phyloP scores from a whole-genome alignment of 2,113 vertebrate genomes.

The Lophius piscatorius region DNA sequence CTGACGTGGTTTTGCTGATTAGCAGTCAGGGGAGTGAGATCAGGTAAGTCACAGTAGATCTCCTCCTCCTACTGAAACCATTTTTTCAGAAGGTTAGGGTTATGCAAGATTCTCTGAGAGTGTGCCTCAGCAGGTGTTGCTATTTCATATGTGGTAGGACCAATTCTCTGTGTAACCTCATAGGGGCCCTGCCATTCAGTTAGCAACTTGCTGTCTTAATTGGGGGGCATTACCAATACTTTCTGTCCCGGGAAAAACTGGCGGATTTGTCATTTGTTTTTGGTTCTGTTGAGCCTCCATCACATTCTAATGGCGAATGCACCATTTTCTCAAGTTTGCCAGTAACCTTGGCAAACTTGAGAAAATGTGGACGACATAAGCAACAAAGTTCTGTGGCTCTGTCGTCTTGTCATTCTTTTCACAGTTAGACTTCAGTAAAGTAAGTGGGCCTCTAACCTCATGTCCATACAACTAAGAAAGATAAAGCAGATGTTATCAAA shows the following conservation, averaged over 20 bases:
- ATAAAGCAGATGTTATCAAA: too few species aligned
- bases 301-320: background rate
- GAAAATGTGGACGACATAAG: slow-evolving; percentile 3
- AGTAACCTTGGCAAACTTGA: slow-evolving; percentile 2
- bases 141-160: background rate
- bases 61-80: background rate
- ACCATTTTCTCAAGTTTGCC: background rate
- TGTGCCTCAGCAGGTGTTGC: background rate
- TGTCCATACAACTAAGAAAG: background rate
- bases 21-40: background rate
- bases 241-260: background rate
- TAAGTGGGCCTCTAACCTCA: background rate
- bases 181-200: background rate
- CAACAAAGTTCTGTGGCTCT: background rate
- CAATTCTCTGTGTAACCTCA: background rate
- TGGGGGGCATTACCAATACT: slow-evolving; percentile 6
- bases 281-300: background rate
- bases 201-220: background rate
- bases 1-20: too few species aligned
- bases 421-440: background rate
- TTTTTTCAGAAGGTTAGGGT: background rate
- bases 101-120: background rate
- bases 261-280: background rate
- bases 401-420: background rate
- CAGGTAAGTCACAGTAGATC: fast-evolving